These are phyloP conservation scores for Ichneumoninae sp. DNA, from an alignment of 2,888 invertebrate species.

Conservation along the genomic window DNA sequence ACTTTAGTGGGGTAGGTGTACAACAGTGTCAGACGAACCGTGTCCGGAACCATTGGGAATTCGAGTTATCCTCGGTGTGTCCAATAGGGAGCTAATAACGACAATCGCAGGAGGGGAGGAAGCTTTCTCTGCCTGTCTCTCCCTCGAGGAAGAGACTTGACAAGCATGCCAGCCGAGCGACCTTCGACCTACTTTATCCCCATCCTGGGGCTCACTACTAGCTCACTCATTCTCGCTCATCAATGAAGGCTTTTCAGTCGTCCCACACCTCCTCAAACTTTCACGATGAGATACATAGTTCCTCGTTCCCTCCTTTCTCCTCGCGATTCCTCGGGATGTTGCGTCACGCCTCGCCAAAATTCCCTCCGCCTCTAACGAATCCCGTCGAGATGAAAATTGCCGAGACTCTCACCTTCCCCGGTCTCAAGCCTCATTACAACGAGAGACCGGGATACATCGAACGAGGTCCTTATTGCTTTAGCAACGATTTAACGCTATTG, in stretches of 20 bases:
- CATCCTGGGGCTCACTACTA: background rate
- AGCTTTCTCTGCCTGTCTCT: background rate
- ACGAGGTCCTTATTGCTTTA: background rate
- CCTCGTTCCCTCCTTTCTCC: background rate
- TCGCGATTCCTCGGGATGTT: background rate
- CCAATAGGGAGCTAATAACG: slow-evolving; percentile 53
- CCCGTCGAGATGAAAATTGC: slow-evolving; percentile 20
- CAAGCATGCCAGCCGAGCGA: slow-evolving; percentile 55
- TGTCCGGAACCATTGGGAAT: slow-evolving; percentile 48
- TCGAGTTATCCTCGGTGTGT: slow-evolving; percentile 33
- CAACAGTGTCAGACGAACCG: slow-evolving; percentile 5
- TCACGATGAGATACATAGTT: slow-evolving; percentile 5
- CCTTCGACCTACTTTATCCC: slow-evolving; percentile 61
- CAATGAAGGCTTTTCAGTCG: slow-evolving; percentile 48
- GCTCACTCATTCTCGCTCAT: slow-evolving; percentile 46
- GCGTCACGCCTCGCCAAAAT: background rate
- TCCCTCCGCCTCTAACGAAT: slow-evolving; percentile 29
- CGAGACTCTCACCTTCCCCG: background rate
- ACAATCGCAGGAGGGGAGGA: slow-evolving; percentile 17
- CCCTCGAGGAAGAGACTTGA: slow-evolving; percentile 17
- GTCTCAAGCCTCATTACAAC: slow-evolving; percentile 17
- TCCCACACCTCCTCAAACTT: slow-evolving; percentile 1
- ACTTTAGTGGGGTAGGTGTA: slow-evolving; percentile 1
- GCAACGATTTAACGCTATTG: background rate
- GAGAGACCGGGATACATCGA: slow-evolving; percentile 1